These are phyloP conservation scores for Lasioglossum zephyrum DNA, from an alignment of 2,888 invertebrate genomes.

Conservation along the genomic window DNA sequence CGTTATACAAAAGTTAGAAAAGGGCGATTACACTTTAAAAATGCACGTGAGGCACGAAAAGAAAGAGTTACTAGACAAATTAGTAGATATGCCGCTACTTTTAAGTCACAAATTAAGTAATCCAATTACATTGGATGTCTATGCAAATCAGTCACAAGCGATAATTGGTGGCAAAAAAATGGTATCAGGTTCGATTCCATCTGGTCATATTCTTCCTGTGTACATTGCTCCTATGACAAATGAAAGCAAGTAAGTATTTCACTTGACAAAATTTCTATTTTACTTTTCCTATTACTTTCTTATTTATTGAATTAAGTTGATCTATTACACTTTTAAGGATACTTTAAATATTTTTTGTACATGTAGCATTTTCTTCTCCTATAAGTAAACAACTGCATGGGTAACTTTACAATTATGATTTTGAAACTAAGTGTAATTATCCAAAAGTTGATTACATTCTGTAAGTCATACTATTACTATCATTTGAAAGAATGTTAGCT, in stretches of 20 bases:
- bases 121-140: constrained; percentile 91
- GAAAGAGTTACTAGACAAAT: constrained; percentile 92
- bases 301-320: constrained; percentile 7
- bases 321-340: constrained; percentile 18
- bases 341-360: constrained; percentile 29
- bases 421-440: constrained; percentile 35
- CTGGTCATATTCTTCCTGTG: constrained; percentile 89
- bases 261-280: not conserved
- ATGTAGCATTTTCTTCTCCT: constrained; percentile 13
- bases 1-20: constrained; percentile 92
- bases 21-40: constrained; percentile 96
- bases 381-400: constrained; percentile 23
- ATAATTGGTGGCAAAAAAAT: constrained; percentile 92
- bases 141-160: constrained; percentile 89
- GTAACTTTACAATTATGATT: not conserved
- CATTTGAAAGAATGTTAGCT: not conserved
- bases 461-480: constrained; percentile 7
- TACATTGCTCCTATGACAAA: constrained; percentile 92
- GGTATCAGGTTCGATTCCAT: constrained; percentile 86
- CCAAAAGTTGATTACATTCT: constrained; percentile 12
- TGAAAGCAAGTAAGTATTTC: constrained; percentile 90
- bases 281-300: constrained; percentile 17
- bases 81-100: constrained; percentile 91
- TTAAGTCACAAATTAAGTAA: constrained; percentile 91
- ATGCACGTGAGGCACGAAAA: constrained; percentile 96